Conservation (phyloP, 2,113 vertebrate species). For the Thymallus thymallus region DNA sequence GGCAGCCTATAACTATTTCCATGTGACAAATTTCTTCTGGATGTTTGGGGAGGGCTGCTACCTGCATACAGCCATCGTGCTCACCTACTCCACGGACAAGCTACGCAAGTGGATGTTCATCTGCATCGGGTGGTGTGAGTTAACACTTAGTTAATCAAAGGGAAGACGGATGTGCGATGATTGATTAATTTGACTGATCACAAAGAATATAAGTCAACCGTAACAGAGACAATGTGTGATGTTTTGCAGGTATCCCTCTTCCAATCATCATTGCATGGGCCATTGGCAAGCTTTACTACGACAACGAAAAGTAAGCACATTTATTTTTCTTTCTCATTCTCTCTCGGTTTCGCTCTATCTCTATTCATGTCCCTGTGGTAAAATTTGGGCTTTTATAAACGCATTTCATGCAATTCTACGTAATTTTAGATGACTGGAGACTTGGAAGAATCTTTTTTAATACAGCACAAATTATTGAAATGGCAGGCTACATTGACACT, state of each 20-base stretch:
- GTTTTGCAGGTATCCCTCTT: constrained; percentile 41
- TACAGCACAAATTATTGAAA: too few species aligned
- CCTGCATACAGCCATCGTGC: constrained; percentile 95
- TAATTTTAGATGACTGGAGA: too few species aligned
- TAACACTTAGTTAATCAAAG: neutral
- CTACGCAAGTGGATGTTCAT: constrained; percentile 99
- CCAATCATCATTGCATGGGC: constrained; percentile 52
- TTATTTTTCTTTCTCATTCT: neutral
- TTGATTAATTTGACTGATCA: too few species aligned
- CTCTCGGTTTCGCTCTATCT: neutral
- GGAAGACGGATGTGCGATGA: neutral
- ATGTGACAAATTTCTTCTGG: constrained; percentile 99
- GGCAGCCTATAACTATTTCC: constrained; percentile 96
- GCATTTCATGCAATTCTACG: too few species aligned
- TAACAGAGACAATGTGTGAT: neutral
- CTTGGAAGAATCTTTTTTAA: too few species aligned
- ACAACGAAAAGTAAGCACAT: constrained; percentile 50
- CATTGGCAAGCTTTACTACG: constrained; percentile 50
- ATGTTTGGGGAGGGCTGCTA: constrained; percentile 99
- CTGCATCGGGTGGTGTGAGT: constrained; percentile 97
- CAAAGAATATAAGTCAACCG: neutral
- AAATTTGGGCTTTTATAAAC: too few species aligned
- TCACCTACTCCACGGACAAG: constrained; percentile 97
- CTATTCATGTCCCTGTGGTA: neutral
- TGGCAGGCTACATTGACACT: too few species aligned